Base-by-base conservation (phyloP, 2,113 vertebrate genomes). In the Stomatorhinus ivindoensis region DNA sequence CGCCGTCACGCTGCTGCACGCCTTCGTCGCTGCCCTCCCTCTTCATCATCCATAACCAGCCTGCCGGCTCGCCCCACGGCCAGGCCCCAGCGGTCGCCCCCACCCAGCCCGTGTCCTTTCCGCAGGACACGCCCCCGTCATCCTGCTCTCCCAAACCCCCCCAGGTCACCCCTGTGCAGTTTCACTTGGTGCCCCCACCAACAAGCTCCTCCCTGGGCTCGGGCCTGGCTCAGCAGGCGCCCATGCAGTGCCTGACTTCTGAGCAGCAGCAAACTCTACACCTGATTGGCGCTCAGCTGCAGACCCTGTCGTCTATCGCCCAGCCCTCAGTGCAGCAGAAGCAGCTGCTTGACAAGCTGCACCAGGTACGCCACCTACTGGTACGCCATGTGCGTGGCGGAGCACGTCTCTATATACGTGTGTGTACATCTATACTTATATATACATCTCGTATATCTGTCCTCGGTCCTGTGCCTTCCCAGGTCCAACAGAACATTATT, bases 181-280 rank as follows among this genome's bases (percentile, higher is more conserved):
- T 97, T 42, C 97, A 97, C 91, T 97, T 97, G 82, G 93, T 94
- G 0, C n/a, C 94, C 0, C 88, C 92, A n/a, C 89, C 94, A 27
- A 88, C 91, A 4, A 92, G 91, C 39, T 47, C 92, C 24, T 87
- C 94, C 46, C 53, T 92, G 17, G 86, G 91, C 21, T 46, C 92
- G 27, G 91, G 93, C 1, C 89, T 95, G 46, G 97, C 97, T 90
- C 91, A 95, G 73, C 96, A 96, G 88, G 92, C 94, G 0, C 94
- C 95, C 24, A 90, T 96, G 47, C 95, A 94, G 50, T 88, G 95
- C 69, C 93, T 97, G 90, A 95, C 94, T 1, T 87, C 96, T 0
- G 97, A 98, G 86, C 96, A 97, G 73, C 97, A 95, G 89, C 95
- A 97, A 88, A 96, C 96, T 90, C 95, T 98, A 82, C 97, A 98